Evolutionary conservation across 1,140 invertebrate genomes (phyloP).

Genomic region (Zaprionus tsacasi): DNA sequence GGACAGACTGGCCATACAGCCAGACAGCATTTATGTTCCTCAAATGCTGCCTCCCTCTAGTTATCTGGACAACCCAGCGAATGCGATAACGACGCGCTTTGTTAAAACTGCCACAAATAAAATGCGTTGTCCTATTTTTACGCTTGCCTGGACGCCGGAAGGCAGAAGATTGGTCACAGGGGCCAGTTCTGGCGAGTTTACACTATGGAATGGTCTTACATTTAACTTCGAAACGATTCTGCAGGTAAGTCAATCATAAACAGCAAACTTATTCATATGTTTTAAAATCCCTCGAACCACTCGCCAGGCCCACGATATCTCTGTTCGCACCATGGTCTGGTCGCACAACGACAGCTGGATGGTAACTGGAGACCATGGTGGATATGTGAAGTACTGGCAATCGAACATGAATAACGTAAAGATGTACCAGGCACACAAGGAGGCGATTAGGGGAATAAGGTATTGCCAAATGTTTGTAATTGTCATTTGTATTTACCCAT

Average conservation of each 20-base stretch:
- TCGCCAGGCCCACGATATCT: constrained; percentile 96
- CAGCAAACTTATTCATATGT: too few relatives aligned
- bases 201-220: constrained; percentile 99
- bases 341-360: constrained; percentile 99
- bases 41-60: constrained; percentile 94
- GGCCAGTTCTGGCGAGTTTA: constrained; percentile 99
- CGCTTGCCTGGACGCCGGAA: constrained; percentile 99
- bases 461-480: constrained; percentile 86
- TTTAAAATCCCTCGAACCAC: background rate
- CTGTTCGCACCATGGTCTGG: constrained; percentile 99
- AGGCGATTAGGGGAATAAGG: constrained; percentile 99
- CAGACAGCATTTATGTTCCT: constrained; percentile 95
- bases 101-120: constrained; percentile 99
- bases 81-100: constrained; percentile 98
- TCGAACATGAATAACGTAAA: constrained; percentile 99
- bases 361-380: constrained; percentile 99
- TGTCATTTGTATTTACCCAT: constrained; percentile 68
- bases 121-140: constrained; percentile 99
- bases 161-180: constrained; percentile 98
- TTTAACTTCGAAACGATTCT: constrained; percentile 99
- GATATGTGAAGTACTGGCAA: constrained; percentile 99
- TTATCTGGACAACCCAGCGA: constrained; percentile 97
- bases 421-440: constrained; percentile 99
- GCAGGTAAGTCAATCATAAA: constrained; percentile 89
- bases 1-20: constrained; percentile 94